Evolutionary conservation across 2,113 vertebrate species (phyloP), one percentile per base, ranked within the genome.

Genomic region (Salvator merianae): DNA sequence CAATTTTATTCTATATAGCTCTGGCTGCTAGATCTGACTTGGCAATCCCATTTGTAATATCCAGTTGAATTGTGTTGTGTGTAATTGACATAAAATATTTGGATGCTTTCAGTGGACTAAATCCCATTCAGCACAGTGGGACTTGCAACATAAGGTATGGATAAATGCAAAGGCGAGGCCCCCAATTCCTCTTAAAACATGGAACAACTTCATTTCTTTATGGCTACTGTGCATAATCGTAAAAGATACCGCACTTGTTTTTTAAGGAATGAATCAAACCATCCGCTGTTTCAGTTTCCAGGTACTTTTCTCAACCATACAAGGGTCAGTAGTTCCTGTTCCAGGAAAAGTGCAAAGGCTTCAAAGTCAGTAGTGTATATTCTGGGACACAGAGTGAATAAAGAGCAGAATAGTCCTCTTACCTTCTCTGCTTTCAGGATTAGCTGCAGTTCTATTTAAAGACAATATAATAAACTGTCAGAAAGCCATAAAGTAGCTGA

Each of bases 401-500:
- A 50, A 53, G 30, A 13, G 24, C 10, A 53, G 24, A 59, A 22
- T 0, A 0, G 66, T 0, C 18, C 74, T 47, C 14, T 84, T 70
- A 59, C 47, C 0, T 68, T 55, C 55, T 34, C 74, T 53, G 0
- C 0, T 77, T 85, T 77, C 68, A 70, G 62, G 75, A 84, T 55
- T 66, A 83, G 65, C 79, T 20, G 30, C 63, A 77, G 74, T 69
- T n/a, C 3, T 82, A 47, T 0, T 85, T 75, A 76, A 86, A 84
- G 79, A 82, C 5, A 83, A 20, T 4, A 36, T 5, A 24, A 72
- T 1, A 1, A 89, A 87, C 63, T n/a, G 28, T 18, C 80, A 70
- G 59, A 73, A 86, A 88, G 89, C 87, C 43, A 53, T 65, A 82
- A 43, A 18, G 77, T 30, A 86, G 88, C 82, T 85, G 82, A 88